Conservation (phyloP, 2,888 invertebrate genomes). For the Stenotaenia linearis region DNA sequence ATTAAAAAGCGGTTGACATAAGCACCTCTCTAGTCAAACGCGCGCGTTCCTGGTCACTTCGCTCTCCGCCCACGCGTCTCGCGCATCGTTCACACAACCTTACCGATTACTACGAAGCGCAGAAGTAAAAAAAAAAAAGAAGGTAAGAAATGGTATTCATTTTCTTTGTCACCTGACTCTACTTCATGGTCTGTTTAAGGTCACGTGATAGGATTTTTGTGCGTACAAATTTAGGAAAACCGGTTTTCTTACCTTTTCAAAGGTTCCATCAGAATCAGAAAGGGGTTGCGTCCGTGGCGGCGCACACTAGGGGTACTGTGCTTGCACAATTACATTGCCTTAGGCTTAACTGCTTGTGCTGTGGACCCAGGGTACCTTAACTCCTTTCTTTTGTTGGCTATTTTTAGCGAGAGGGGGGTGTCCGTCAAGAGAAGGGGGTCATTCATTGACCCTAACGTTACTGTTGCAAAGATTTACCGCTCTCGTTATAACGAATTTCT, state of each 20-base stretch:
- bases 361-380: background rate
- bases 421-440: background rate
- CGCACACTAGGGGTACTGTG: constrained; percentile 3
- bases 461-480: background rate
- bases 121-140: background rate
- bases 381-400: constrained; percentile 24
- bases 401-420: background rate
- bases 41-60: constrained; percentile 26
- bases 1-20: constrained; percentile 26
- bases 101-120: background rate
- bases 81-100: constrained; percentile 26
- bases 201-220: background rate
- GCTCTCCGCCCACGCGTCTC: constrained; percentile 24
- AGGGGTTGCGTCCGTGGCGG: constrained; percentile 12
- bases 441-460: background rate
- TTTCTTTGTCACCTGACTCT: background rate
- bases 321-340: constrained; percentile 5
- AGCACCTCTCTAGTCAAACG: constrained; percentile 23
- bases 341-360: constrained; percentile 1
- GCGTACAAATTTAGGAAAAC: background rate
- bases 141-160: constrained; percentile 1
- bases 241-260: background rate
- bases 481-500: background rate
- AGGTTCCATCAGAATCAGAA: background rate
- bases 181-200: background rate